Conservation (phyloP, 2,888 invertebrate species). For the Alloscopus bannaensis region DNA sequence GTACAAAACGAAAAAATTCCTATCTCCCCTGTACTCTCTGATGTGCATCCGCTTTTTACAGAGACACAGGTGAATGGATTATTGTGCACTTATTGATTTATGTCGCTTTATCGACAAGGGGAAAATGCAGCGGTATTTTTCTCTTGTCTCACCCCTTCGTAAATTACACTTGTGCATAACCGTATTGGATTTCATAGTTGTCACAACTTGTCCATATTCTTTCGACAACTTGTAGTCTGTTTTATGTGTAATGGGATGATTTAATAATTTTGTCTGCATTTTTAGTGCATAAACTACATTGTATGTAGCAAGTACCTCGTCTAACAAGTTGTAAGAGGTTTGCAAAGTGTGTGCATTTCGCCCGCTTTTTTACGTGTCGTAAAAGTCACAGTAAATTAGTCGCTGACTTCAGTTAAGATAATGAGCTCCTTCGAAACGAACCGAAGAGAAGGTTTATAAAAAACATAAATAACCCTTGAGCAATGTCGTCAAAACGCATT, state of each 20-base stretch:
- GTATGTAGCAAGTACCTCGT: conserved; percentile 43
- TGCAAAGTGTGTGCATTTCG: no score
- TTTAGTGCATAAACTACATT: neutral
- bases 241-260: no score
- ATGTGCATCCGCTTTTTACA: conserved; percentile 10
- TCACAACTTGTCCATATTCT: no score
- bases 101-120: no score
- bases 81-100: conserved; percentile 38
- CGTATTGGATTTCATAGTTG: no score
- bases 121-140: no score
- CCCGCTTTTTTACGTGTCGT: conserved; percentile 50
- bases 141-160: no score
- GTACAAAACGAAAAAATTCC: no score
- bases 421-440: conserved; percentile 8
- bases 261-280: neutral
- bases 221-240: no score
- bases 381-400: conserved; percentile 62
- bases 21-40: neutral
- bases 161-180: no score
- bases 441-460: neutral
- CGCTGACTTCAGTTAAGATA: conserved; percentile 49
- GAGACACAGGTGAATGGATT: conserved; percentile 54
- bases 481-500: no score
- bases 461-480: neutral
- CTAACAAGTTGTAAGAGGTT: no score